Base-by-base conservation (phyloP, 2,113 vertebrate species). In the Platysternon megacephalum region DNA sequence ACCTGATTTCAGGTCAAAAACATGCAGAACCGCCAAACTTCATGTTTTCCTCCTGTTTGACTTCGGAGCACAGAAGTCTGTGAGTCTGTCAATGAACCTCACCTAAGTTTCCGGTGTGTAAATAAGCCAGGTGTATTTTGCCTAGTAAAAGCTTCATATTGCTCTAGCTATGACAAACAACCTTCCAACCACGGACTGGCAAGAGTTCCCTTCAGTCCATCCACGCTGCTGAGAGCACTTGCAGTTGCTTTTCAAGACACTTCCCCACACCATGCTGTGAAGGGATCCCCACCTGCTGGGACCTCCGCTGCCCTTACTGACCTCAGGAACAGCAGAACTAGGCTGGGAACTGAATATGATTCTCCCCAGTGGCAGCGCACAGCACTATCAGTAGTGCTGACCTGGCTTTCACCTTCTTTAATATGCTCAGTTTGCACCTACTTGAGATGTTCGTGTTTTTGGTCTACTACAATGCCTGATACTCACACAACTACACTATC, bases 11-110 rank as follows among this genome's bases (percentile, higher is more conserved):
- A 79, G 22, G 68, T 22, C 55, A 76, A n/a, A 93, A 76, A 39
- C 16, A 5, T 55, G 28, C 24, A 65, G 74, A 78, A 88, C 48
- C 5, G 19, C 42, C 91, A 91, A 83, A 53, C 74, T 58, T 83
- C 79, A 5, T 84, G 74, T 42, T 88, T 93, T 84, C 86, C 58
- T 89, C 29, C 76, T 68, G 32, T 56, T 79, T 88, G 68, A 53
- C 95, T 97, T 87, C 82, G 72, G 93, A 84, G 87, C 74, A 88
- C 86, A 83, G 68, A 90, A 48, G 94, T 86, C 6, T 88, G 5
- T 76, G 84, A 88, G 86, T 91, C 61, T 82, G 92, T 93, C 87
- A 72, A 84, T 82, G 78, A 52, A 26, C 51, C 85, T 72, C 39
- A n/a, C 72, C 22, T 44, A 44, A 26, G 72, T 44, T 44, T 76